phyloP scores from a whole-genome alignment of 92 coral and sea anemone species.

The Montipora capitata region DNA sequence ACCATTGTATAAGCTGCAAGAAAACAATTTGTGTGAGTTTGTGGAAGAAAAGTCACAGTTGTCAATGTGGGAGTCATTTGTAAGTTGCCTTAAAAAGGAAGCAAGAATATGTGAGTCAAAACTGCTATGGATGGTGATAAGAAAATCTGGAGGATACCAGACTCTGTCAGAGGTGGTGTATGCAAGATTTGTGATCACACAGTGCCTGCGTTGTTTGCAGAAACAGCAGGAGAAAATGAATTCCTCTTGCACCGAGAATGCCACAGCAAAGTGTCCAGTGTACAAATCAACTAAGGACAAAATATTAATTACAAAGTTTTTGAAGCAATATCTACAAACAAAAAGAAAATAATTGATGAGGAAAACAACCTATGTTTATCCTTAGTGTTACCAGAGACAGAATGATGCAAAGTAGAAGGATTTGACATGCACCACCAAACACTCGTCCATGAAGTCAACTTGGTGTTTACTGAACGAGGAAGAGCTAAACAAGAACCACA shows the following conservation, averaged over 20 bases:
- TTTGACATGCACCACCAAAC: too few species aligned
- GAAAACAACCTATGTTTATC: constrained; percentile 18
- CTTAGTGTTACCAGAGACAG: background rate
- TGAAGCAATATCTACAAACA: constrained; percentile 7
- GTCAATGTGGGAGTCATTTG: constrained; percentile 7
- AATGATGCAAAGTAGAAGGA: too few species aligned
- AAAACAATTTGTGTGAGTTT: background rate
- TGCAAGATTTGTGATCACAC: background rate
- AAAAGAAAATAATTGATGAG: constrained; percentile 18
- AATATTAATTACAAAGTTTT: constrained; percentile 1
- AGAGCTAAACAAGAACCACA: too few species aligned
- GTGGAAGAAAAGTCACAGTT: constrained; percentile 18
- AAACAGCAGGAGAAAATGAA: background rate
- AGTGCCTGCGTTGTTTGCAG: constrained; percentile 2
- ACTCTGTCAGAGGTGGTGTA: background rate
- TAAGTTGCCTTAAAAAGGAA: background rate
- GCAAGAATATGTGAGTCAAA: background rate
- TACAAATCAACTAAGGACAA: background rate
- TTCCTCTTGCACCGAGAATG: background rate
- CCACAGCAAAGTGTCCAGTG: background rate
- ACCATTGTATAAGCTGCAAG: constrained; percentile 12
- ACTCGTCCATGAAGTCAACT: too few species aligned
- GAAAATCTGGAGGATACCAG: background rate
- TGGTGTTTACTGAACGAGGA: too few species aligned
- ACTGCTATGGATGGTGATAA: constrained; percentile 1